A percentile compares a stretch with the other conserved stretches of the same genome.
Evolutionary conservation across 2,888 invertebrate species (phyloP).

Genomic region (Dinocampus coccinellae): DNA sequence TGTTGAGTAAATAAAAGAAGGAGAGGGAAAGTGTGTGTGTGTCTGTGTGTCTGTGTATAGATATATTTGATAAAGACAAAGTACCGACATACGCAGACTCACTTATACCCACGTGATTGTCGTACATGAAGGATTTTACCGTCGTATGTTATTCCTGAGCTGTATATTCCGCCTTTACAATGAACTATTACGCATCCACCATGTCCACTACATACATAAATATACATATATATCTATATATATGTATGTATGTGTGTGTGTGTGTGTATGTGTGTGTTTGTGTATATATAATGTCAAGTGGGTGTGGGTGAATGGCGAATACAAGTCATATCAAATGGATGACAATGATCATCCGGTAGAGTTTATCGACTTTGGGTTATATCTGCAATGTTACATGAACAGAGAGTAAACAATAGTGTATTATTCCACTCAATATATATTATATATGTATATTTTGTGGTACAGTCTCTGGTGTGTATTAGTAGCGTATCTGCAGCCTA

Average conservation of each 20-base stretch:
- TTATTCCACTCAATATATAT: slow-evolving; percentile 14
- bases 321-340: slow-evolving; percentile 16
- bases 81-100: slow-evolving; percentile 9
- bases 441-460: neutral
- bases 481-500: slow-evolving; percentile 32
- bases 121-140: slow-evolving; percentile 4
- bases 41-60: neutral
- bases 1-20: neutral
- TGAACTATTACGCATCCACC: slow-evolving; percentile 29
- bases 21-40: neutral
- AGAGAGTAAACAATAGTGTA: slow-evolving; percentile 35
- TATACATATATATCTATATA: neutral
- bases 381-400: slow-evolving; percentile 36
- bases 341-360: slow-evolving; percentile 40
- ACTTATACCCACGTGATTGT: slow-evolving; percentile 1
- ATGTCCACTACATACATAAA: neutral
- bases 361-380: slow-evolving; percentile 39
- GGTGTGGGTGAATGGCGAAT: slow-evolving; percentile 10
- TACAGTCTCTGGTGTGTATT: slow-evolving; percentile 35
- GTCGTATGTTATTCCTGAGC: slow-evolving; percentile 30
- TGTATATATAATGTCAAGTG: neutral
- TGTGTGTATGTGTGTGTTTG: neutral
- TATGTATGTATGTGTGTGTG: neutral
- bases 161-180: slow-evolving; percentile 33
- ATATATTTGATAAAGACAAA: neutral